Conservation (phyloP, 2,888 invertebrate genomes). For the Tenthredo notha region DNA sequence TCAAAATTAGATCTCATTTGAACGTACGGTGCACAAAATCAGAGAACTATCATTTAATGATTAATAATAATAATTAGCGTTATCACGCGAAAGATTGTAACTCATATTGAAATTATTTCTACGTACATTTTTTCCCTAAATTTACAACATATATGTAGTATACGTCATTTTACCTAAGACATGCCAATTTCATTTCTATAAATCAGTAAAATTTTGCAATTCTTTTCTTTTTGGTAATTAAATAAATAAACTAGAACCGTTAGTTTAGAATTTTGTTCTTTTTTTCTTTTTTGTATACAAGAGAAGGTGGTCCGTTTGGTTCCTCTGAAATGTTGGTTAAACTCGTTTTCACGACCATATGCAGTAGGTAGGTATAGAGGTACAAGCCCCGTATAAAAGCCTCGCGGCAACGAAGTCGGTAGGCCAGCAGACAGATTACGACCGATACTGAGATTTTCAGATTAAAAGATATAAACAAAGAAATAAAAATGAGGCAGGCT, state of each 20-base stretch:
- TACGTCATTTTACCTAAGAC: neutral
- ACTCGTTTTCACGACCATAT: constrained; percentile 38
- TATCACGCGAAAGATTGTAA: no score
- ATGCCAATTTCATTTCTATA: neutral
- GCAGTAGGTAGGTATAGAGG: neutral
- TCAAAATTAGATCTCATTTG: neutral
- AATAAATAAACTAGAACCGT: neutral
- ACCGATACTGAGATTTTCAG: constrained; percentile 28
- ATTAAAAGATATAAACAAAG: constrained; percentile 21
- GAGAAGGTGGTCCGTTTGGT: constrained; percentile 1
- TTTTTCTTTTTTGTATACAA: neutral
- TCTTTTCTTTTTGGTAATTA: no score
- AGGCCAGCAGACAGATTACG: constrained; percentile 7
- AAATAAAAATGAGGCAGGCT: constrained; percentile 17
- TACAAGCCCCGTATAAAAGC: constrained; percentile 9
- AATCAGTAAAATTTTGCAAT: neutral
- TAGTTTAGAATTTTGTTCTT: neutral
- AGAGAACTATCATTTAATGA: no score
- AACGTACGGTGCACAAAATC: neutral
- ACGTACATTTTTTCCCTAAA: no score
- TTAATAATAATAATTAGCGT: no score
- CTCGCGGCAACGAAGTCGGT: constrained; percentile 1
- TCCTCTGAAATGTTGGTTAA: constrained; percentile 7
- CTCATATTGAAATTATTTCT: no score
- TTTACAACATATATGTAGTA: neutral